Evolutionary conservation across 2,888 invertebrate species (phyloP).

Genomic region (Trissolcus japonicus): DNA sequence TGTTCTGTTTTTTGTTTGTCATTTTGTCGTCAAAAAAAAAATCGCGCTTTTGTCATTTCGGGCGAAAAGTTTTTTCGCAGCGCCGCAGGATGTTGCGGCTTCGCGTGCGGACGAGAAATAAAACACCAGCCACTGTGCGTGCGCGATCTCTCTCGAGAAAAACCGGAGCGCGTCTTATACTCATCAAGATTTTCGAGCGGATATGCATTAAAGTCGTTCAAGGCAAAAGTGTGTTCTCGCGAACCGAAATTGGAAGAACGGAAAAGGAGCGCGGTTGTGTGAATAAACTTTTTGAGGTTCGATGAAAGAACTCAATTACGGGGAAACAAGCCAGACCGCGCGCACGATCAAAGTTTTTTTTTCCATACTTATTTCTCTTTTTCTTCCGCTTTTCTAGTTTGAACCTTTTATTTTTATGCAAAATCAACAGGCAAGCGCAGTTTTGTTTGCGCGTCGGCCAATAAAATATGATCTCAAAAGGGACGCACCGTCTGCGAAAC

Average conservation of each 20-base stretch:
- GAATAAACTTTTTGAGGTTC: conserved; percentile 41
- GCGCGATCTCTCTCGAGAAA: conserved; percentile 16
- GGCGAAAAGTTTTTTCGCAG: conserved; percentile 14
- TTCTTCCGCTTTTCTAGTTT: conserved; percentile 2
- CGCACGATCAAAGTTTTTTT: not conserved
- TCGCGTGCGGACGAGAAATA: conserved; percentile 42
- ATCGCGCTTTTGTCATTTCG: conserved; percentile 31
- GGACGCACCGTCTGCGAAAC: conserved; percentile 17
- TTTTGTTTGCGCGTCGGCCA: conserved; percentile 3
- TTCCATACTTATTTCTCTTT: conserved; percentile 5
- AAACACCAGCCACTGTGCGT: conserved; percentile 29
- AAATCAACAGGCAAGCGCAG: conserved; percentile 6
- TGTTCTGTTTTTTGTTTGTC: not conserved
- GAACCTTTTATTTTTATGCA: not conserved
- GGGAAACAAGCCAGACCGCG: conserved; percentile 22
- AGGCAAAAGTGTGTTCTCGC: not conserved
- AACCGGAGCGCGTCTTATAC: conserved; percentile 25
- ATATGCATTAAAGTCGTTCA: conserved; percentile 29
- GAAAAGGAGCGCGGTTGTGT: conserved; percentile 19
- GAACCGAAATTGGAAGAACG: conserved; percentile 18
- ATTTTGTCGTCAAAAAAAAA: conserved; percentile 16
- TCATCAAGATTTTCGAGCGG: conserved; percentile 51
- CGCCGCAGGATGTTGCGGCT: conserved; percentile 42
- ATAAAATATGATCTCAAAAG: conserved; percentile 16
- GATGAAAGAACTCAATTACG: conserved; percentile 53